Evolutionary conservation across 2,888 invertebrate species (phyloP).

Genomic region (Agrochola lota): DNA sequence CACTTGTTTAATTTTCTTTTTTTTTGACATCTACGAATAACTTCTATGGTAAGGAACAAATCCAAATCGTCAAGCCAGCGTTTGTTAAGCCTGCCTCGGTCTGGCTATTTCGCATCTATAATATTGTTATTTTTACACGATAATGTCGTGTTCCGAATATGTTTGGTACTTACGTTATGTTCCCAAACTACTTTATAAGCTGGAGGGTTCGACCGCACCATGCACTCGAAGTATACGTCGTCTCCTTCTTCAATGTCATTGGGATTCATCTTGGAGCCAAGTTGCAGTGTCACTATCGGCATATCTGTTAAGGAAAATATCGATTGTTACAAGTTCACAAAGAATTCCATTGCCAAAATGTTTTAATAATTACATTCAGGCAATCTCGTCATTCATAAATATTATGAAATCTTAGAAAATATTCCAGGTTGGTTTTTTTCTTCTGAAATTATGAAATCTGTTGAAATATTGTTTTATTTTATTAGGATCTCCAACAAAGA

Average conservation of each 20-base stretch:
- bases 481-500: no score
- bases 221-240: constrained; percentile 88
- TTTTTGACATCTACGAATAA: neutral
- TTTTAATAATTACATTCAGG: neutral
- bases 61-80: neutral
- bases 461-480: neutral
- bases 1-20: neutral
- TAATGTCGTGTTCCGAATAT: neutral
- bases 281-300: constrained; percentile 84
- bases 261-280: constrained; percentile 86
- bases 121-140: neutral
- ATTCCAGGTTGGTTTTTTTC: neutral
- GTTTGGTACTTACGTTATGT: constrained; percentile 85
- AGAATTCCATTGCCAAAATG: neutral
- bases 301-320: constrained; percentile 75
- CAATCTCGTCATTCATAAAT: neutral
- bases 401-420: neutral
- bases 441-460: neutral
- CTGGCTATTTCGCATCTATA: neutral
- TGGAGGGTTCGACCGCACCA: constrained; percentile 88
- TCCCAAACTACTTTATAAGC: constrained; percentile 90
- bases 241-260: constrained; percentile 89
- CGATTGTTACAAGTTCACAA: neutral
- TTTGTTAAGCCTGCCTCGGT: neutral
- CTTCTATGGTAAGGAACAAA: neutral